Base-by-base conservation (phyloP, 2,113 vertebrate species). In the Muscicapa adusta region DNA sequence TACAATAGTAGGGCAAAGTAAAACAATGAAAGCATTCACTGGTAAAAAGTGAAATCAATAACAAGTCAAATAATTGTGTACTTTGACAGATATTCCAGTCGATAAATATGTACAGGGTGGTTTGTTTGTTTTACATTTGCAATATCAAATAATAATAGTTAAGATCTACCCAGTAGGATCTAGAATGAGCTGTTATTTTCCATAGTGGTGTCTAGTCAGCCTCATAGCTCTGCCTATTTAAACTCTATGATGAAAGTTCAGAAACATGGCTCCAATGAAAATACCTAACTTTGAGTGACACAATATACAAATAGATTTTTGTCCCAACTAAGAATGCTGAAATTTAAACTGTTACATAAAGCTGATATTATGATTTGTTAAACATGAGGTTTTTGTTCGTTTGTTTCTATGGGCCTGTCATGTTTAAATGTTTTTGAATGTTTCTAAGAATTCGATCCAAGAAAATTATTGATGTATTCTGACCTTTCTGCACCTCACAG, bases 41-140 rank as follows among this genome's bases (percentile, higher is more conserved):
- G 28, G 7, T 28, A 50, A 53, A 66, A 81, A 48, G 12, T 48
- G 17, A 73, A 80, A 70, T 47, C 2, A 75, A 24, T 57, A 43
- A 8, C 1, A 42, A 43, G 31, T 53, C 31, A 36, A 50, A 22
- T 48, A 84, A 72, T 42, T 56, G 5, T 18, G 7, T 23, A 70
- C 5, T 42, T 65, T 53, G 9, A 26, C 19, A 54, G 74, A 48
- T 13, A 66, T 70, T 53, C 9, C 33, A 54, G 26, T 36, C 9
- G 19, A 3, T 45, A 3, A 3, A 3, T 33, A 5, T 22, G 5
- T 34, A 9, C 3, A 7, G 7, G 8, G 8, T 77, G 11, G 9
- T 26, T 50, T 50, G 24, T 22, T 48, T 8, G 14, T 70, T 25
- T 38, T 6, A 36, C 10, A 10, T 62, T 29, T 68, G 6, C 12